phyloP scores from a whole-genome alignment of 53 echinoderm and acorn worm species.

The Stichopus horrens region DNA sequence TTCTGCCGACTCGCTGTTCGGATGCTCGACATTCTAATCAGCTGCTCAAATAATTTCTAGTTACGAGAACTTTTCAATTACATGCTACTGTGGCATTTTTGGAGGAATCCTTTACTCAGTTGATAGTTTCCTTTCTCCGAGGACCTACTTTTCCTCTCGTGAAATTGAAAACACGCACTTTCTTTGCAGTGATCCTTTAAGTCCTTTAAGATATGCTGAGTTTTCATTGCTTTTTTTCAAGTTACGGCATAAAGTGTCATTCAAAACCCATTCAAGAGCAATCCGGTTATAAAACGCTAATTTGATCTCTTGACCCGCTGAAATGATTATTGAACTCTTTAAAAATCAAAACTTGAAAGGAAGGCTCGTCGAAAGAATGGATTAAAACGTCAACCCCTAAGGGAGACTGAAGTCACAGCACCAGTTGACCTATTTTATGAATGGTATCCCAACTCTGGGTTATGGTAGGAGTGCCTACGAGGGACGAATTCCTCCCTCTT shows the following conservation, averaged over 20 bases:
- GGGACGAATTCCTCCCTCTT: neutral
- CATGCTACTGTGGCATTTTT: too few species aligned
- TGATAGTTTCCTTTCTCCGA: too few species aligned
- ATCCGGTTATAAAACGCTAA: neutral
- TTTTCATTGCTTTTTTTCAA: neutral
- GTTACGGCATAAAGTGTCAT: constrained; percentile 10
- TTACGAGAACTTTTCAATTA: too few species aligned
- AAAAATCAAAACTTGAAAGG: constrained; percentile 13
- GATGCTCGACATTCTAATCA: too few species aligned
- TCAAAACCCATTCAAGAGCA: constrained; percentile 17
- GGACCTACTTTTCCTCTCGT: too few species aligned
- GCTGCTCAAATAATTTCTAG: too few species aligned
- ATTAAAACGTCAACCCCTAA: constrained; percentile 6
- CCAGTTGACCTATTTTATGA: constrained; percentile 2
- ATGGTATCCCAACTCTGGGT: neutral
- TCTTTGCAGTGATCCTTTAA: too few species aligned
- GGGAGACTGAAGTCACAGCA: neutral
- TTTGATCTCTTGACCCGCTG: constrained; percentile 7
- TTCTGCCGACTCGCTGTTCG: too few species aligned
- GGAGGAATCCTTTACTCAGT: too few species aligned
- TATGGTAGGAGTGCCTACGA: neutral
- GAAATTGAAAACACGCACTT: too few species aligned
- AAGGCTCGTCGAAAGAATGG: constrained; percentile 5
- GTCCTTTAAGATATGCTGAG: too few species aligned
- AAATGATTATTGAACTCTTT: constrained; percentile 5